Conservation (phyloP, 2,797 vertebrate genomes). For the Dendrocincla fuliginosa region DNA sequence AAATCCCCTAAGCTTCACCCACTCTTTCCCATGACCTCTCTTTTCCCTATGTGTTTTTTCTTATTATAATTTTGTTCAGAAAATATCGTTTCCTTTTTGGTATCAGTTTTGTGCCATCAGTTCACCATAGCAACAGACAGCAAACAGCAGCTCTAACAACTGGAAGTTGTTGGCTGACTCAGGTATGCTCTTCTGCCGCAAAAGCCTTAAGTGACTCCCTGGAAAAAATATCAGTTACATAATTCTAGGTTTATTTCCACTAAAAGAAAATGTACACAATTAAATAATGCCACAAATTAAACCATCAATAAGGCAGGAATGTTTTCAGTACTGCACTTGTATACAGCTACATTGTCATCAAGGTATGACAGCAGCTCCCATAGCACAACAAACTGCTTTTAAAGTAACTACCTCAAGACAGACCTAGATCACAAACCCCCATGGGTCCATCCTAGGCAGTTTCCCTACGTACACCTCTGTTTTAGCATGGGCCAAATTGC, state of each 20-base stretch:
- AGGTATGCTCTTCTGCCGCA: not conserved
- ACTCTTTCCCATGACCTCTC: not conserved
- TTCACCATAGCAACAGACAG: slow-evolving; percentile 67
- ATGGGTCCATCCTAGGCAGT: not conserved
- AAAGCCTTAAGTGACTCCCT: not conserved
- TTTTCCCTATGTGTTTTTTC: not conserved
- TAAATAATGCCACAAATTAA: slow-evolving; percentile 19
- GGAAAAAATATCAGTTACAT: not conserved
- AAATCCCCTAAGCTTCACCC: not conserved
- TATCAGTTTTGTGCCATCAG: slow-evolving; percentile 36
- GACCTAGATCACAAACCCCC: fast-evolving
- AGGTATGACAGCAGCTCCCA: not conserved
- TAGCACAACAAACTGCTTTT: not conserved
- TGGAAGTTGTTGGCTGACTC: slow-evolving; percentile 35
- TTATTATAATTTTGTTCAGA: not conserved
- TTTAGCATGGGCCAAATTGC: not conserved
- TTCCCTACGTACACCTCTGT: not conserved
- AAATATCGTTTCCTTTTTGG: not conserved
- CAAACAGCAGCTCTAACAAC: slow-evolving; percentile 21
- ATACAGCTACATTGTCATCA: not conserved
- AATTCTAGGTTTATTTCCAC: not conserved
- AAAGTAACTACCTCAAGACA: not conserved
- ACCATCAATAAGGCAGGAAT: not conserved
- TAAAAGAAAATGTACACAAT: not conserved
- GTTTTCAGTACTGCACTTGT: not conserved